Evolutionary conservation across 1,140 invertebrate species (phyloP).

Genomic region (Drosophila carrolli): DNA sequence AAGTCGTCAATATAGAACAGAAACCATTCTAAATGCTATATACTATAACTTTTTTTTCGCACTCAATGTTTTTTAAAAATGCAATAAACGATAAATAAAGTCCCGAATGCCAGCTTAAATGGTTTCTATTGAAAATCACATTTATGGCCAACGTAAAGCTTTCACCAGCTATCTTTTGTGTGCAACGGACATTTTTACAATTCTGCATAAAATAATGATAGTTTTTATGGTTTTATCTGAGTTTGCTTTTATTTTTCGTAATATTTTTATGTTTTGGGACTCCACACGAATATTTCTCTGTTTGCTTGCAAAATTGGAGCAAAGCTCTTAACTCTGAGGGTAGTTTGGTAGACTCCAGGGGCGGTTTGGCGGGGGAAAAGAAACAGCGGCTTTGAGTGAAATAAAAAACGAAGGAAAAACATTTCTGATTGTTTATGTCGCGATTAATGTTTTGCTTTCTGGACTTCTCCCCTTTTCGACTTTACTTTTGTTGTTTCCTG

Average conservation of each 20-base stretch:
- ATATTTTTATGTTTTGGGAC: conserved; percentile 20
- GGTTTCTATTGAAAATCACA: conserved; percentile 12
- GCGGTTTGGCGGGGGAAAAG: conserved; percentile 20
- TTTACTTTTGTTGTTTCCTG: conserved; percentile 9
- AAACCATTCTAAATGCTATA: no score
- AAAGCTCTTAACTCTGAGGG: conserved; percentile 68
- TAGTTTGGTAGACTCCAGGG: conserved; percentile 23
- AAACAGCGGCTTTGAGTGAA: conserved; percentile 22
- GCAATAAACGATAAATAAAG: conserved; percentile 22
- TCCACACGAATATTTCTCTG: conserved; percentile 37
- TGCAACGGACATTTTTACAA: neutral
- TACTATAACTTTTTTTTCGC: no score
- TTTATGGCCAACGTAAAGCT: conserved; percentile 3
- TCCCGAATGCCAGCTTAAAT: conserved; percentile 6
- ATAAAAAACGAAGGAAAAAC: conserved; percentile 33
- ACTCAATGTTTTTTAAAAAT: conserved; percentile 10
- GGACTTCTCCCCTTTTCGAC: conserved; percentile 6
- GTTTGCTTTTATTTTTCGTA: conserved; percentile 8
- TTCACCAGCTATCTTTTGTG: neutral
- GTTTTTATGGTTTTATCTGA: conserved; percentile 15
- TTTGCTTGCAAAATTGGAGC: conserved; percentile 66
- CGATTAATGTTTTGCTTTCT: conserved; percentile 52
- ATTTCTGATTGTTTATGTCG: conserved; percentile 74
- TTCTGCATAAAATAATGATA: conserved; percentile 19
- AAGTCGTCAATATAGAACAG: no score